Conservation (phyloP, 2,888 invertebrate genomes). For the Mythimna loreyi region DNA sequence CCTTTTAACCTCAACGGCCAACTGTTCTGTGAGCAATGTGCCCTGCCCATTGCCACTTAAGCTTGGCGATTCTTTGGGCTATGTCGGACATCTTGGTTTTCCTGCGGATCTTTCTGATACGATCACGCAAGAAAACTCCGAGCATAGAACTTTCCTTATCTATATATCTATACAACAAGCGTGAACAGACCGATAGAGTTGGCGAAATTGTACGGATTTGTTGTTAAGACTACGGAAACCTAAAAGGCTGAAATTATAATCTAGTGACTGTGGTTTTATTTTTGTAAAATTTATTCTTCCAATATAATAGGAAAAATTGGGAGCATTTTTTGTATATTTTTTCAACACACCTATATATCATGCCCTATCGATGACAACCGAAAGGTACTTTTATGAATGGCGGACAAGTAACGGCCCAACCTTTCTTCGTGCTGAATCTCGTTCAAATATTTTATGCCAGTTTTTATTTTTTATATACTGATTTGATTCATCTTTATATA, state of each 20-base stretch:
- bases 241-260: slow-evolving; percentile 25
- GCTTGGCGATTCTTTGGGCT: too few relatives aligned
- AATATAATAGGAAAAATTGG: slow-evolving; percentile 63
- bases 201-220: too few relatives aligned
- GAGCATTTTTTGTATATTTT: slow-evolving; percentile 65
- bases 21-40: too few relatives aligned
- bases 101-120: too few relatives aligned
- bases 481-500: too few relatives aligned
- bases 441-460: slow-evolving; percentile 2
- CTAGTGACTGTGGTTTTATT: slow-evolving; percentile 26
- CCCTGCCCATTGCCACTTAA: too few relatives aligned
- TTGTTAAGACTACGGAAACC: background rate
- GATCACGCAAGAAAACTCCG: too few relatives aligned
- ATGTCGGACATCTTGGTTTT: too few relatives aligned
- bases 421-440: slow-evolving; percentile 16
- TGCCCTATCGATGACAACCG: slow-evolving; percentile 66
- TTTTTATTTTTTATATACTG: background rate
- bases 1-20: too few relatives aligned
- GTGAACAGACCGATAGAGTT: too few relatives aligned
- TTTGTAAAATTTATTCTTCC: slow-evolving; percentile 56
- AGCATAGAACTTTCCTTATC: too few relatives aligned
- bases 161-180: too few relatives aligned
- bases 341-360: slow-evolving; percentile 72
- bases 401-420: slow-evolving; percentile 47
- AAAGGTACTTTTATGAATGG: slow-evolving; percentile 69